Base-by-base conservation (phyloP, 2,113 vertebrate species). In the Natator depressus region DNA sequence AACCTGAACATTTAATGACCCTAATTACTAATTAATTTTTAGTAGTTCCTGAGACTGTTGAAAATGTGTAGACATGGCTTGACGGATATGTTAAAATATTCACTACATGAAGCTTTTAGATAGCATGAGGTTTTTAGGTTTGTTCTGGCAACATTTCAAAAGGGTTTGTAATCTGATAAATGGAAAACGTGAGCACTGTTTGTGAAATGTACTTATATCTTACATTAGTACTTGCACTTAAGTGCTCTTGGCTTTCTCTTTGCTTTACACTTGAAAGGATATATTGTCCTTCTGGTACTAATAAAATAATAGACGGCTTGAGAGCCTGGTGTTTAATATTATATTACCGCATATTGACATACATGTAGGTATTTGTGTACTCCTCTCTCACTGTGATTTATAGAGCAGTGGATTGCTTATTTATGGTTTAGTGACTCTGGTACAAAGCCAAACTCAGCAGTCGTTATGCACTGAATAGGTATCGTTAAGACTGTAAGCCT, bases 81-180 rank as follows among this genome's bases (percentile, higher is more conserved):
- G 95, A 92, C 65, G 90, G 92, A 47, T 94, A 2, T 14, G 42
- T 53, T 81, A 51, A 92, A 89, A 76, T 89, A 10, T 27, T 94
- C 88, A 13, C 78, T 42, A 9, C 47, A 1, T 86, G 89, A 84
- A 59, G 13, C 49, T 91, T 38, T 83, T 91, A 93, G 96, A 90
- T 90, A 86, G 92, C 3, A 54, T 76, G 59, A 84, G 57, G 1
- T 59, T 4, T 81, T 19, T 38, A n/a, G 3, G 82, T 93, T 89
- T 65, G 38, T 51, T 78, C 94, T 96, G 95, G 95, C 95, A 80
- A 93, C 38, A 0, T 94, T 95, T 96, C 96, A 89, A 3, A 91
- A 80, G 90, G 69, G 76, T 51, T 84, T 80, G 46, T 20, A 5
- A 79, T 85, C 8, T 82, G 91, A 94, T 89, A 65, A 80, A 84